Evolutionary conservation across 2,888 invertebrate species (phyloP).

Genomic region (Lymantria monacha): DNA sequence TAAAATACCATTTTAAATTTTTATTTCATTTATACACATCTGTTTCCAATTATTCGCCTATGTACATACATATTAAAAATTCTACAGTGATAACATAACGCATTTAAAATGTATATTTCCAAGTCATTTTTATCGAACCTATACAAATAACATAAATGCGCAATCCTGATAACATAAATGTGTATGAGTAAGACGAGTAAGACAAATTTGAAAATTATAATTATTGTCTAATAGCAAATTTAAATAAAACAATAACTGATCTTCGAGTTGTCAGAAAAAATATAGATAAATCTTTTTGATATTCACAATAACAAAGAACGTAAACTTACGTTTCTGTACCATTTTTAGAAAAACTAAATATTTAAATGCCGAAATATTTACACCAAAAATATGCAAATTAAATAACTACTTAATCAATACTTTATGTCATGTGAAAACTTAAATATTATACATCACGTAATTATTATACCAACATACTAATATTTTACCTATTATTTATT

Average conservation of each 20-base stretch:
- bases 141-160: conserved; percentile 7
- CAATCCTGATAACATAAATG: background rate
- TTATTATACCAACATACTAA: conserved; percentile 60
- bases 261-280: conserved; percentile 1
- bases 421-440: conserved; percentile 72
- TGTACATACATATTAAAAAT: conserved; percentile 66
- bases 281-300: conserved; percentile 11
- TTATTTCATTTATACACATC: conserved; percentile 73
- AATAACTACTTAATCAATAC: conserved; percentile 43
- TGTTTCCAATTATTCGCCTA: conserved; percentile 56
- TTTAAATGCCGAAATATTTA: conserved; percentile 52
- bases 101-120: conserved; percentile 29
- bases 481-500: conserved; percentile 63
- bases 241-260: conserved; percentile 3
- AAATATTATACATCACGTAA: conserved; percentile 52
- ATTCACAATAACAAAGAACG: conserved; percentile 23
- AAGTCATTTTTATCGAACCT: conserved; percentile 11
- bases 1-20: conserved; percentile 28
- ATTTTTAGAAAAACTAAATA: conserved; percentile 27
- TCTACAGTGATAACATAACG: conserved; percentile 67
- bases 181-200: too few relatives aligned
- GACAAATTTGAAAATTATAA: conserved; percentile 5
- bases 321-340: conserved; percentile 24
- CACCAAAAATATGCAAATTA: conserved; percentile 55
- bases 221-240: conserved; percentile 9